A percentile compares a stretch with the other conserved stretches of the same genome.
These are phyloP conservation scores for Pterois miles DNA, from an alignment of 2,797 vertebrate genomes.

Conservation along the genomic window DNA sequence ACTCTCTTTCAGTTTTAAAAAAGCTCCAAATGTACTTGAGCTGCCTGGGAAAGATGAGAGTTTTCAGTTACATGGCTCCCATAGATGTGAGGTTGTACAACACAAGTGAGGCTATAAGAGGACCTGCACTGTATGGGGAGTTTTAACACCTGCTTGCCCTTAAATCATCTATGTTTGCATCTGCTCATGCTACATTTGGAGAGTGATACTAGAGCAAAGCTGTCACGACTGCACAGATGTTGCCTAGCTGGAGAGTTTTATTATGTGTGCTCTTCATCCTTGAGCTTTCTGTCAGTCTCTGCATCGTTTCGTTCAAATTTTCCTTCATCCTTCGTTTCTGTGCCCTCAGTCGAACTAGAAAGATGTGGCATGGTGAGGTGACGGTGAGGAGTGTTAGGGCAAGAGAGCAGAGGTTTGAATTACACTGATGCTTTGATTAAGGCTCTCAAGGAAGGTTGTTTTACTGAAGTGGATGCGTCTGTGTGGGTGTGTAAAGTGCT, in stretches of 20 bases:
- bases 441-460: conserved; percentile 60
- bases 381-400: conserved; percentile 48
- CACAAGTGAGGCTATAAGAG: conserved; percentile 37
- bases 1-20: conserved; percentile 50
- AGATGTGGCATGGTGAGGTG: conserved; percentile 16
- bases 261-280: neutral
- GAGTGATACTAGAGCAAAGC: neutral
- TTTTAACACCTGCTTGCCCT: conserved; percentile 43
- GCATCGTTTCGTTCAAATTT: conserved; percentile 10
- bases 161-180: conserved; percentile 46
- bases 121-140: conserved; percentile 7
- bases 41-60: conserved; percentile 55
- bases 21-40: conserved; percentile 55
- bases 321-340: conserved; percentile 12
- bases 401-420: conserved; percentile 61
- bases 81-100: conserved; percentile 15
- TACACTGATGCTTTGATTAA: conserved; percentile 68
- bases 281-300: conserved; percentile 5
- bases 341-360: conserved; percentile 20
- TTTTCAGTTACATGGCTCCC: conserved; percentile 39
- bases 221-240: neutral
- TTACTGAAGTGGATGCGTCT: conserved; percentile 24
- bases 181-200: conserved; percentile 10
- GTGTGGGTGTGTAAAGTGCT: conserved; percentile 39
- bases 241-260: conserved; percentile 9